Base-by-base conservation (phyloP, 2,888 invertebrate genomes). In the Eupithecia insigniata region DNA sequence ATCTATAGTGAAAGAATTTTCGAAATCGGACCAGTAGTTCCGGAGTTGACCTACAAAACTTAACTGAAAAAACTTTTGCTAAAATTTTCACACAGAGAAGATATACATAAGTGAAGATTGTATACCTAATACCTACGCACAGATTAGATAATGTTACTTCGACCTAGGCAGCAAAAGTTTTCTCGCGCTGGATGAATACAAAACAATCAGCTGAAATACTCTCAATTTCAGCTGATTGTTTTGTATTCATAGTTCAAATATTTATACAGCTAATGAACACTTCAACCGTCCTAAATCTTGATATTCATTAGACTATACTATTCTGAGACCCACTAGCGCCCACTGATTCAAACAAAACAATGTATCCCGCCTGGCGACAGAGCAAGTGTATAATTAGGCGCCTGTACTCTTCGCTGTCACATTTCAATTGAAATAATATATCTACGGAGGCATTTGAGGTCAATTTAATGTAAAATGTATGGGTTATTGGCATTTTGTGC, bases 371-470 rank as follows among this genome's bases (percentile, higher is more conserved):
- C 74, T 60, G 74, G 75, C 75, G 76, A 77, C 78, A 72, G 72
- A 67, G 74, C 72, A 55, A 67, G 61, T 39, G 72, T 75, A 76
- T 70, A 74, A 76, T 76, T 76, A 76, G 71, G 67, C 71, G 70
- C 72, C 51, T 26, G 26, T n/a, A 73, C 68, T 71, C 70, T 76
- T 73, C 65, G 68, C 68, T 76, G 72, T 75, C 73, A 71, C 76
- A 71, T 74, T 72, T 74, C 75, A 78, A 78, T 84, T 83, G 80
- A 81, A 80, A 78, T 81, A 81, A 79, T 77, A 46, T 46, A 51
- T 77, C 76, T 30, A 61, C 68, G 55, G 30, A 64, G 66, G 69
- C 74, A 72, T 76, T 73, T 73, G 74, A 78, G 79, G 79, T 83
- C 80, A 83, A 82, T 79, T 76, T 70, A 71, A 72, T 65, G 74